Base-by-base conservation (phyloP, 2,797 vertebrate genomes). In the Acrossocheilus wenchowensis region DNA sequence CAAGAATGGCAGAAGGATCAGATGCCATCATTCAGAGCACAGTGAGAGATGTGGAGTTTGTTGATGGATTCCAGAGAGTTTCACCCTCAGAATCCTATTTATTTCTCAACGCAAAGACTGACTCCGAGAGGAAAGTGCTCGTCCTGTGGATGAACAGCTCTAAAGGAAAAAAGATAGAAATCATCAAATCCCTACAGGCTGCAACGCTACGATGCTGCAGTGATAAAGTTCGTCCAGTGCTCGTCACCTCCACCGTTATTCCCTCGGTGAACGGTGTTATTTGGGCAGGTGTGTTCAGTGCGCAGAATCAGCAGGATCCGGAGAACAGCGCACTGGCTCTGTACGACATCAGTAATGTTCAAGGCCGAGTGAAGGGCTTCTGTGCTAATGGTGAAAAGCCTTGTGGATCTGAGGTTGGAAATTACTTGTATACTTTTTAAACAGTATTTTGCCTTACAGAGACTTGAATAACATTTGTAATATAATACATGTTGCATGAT, bases 231-330 rank as follows among this genome's bases (percentile, higher is more conserved):
- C 81, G 23, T 21, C 7, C 30, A 68, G 89, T 23, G 60, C 93
- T 96, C 0, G 30, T 97, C 83, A 94, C 97, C 36, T 97, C 97
- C 34, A 94, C 96, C 26, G 90, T 96, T 41, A 85, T 96, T 87
- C 91, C 89, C 12, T 88, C 88, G 0, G 92, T 90, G 0, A 54
- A 89, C 2, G 82, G 2, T 66, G 91, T 91, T 60, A 91, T 96
- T 62, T 97, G 97, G 97, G 93, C 94, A 11, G 97, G 97, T 15
- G 94, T 98, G 83, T 98, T 98, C 93, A 91, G 86, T 89, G 94
- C 93, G 39, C 91, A 77, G 62, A 79, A 66, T 57, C 6, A 4
- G 1, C 57, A 6, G 0, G 62, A 91, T 10, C 78, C 77, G 0
- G 78, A 69, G 3, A 87, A 89, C 88, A 95, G 94, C 4, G 82